A percentile compares a stretch with the other conserved stretches of the same genome.
phyloP scores from a whole-genome alignment of 2,797 vertebrate species.

The Tauraco hartlaubi region DNA sequence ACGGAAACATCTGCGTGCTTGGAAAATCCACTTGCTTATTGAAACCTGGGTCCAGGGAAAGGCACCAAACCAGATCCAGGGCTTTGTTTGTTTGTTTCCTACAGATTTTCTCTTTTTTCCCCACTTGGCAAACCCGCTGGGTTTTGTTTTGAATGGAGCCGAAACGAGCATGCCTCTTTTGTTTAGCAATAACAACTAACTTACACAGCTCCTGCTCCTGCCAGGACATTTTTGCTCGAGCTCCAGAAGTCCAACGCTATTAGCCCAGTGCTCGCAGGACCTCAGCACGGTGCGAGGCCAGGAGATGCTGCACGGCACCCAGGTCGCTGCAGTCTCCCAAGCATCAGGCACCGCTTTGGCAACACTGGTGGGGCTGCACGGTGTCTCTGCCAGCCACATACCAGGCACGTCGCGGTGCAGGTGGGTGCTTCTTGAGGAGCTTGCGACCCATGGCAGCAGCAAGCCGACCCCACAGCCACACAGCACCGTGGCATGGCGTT shows the following conservation, averaged over 20 bases:
- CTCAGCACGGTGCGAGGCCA: background rate
- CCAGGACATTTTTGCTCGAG: slow-evolving; percentile 55
- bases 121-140: slow-evolving; percentile 17
- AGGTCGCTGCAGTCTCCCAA: background rate
- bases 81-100: slow-evolving; percentile 3
- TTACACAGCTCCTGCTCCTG: slow-evolving; percentile 28
- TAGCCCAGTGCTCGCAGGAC: background rate
- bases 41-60: background rate
- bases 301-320: background rate
- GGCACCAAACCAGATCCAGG: slow-evolving; percentile 1
- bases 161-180: slow-evolving; percentile 5
- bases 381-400: rapidly evolving
- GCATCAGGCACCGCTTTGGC: background rate
- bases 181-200: slow-evolving; percentile 60
- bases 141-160: slow-evolving; percentile 54
- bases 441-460: rapidly evolving
- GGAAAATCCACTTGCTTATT: slow-evolving; percentile 28
- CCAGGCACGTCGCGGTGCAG: rapidly evolving
- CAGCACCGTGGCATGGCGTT: rapidly evolving
- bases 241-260: slow-evolving; percentile 11
- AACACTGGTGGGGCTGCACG: background rate
- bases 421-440: background rate
- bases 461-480: rapidly evolving
- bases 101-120: background rate
- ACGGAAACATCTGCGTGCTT: background rate